These are phyloP conservation scores for Belonocnema kinseyi DNA, from an alignment of 1,140 invertebrate genomes.

Conservation along the genomic window DNA sequence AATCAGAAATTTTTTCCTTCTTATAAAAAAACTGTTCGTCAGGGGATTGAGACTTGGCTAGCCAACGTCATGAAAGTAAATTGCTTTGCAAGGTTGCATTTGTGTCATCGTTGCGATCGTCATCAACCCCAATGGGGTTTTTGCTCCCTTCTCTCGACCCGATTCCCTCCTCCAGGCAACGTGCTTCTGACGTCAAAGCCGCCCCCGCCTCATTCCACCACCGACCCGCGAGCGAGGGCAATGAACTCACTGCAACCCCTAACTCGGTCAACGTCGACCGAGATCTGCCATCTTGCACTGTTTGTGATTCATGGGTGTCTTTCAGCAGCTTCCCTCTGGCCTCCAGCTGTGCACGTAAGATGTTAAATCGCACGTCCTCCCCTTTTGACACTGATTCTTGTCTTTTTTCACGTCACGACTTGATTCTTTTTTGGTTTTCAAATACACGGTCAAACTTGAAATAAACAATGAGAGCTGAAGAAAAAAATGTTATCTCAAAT, in stretches of 20 bases:
- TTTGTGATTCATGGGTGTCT: conserved; percentile 40
- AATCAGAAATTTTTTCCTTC: neutral
- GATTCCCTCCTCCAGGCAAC: conserved; percentile 54
- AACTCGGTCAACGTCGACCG: conserved; percentile 69
- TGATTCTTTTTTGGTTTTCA: too few relatives aligned
- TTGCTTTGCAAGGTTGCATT: conserved; percentile 37
- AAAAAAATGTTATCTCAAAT: too few relatives aligned
- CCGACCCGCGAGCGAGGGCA: conserved; percentile 60
- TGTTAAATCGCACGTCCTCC: conserved; percentile 2
- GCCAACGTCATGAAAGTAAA: conserved; percentile 21
- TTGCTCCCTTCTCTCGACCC: conserved; percentile 55
- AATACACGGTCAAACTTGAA: too few relatives aligned
- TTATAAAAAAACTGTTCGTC: neutral
- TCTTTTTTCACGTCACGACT: neutral
- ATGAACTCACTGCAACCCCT: conserved; percentile 69
- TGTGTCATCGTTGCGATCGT: conserved; percentile 56
- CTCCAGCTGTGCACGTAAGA: conserved; percentile 16
- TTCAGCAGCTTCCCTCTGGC: conserved; percentile 23
- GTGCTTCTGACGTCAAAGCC: conserved; percentile 62
- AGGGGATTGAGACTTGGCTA: neutral
- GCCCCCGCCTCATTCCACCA: conserved; percentile 54
- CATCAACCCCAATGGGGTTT: conserved; percentile 54
- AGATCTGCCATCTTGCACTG: conserved; percentile 42
- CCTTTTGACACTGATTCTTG: neutral
- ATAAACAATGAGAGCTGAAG: too few relatives aligned